These are phyloP conservation scores for Heliconius cydno DNA, from an alignment of 2,888 invertebrate genomes.

Conservation along the genomic window DNA sequence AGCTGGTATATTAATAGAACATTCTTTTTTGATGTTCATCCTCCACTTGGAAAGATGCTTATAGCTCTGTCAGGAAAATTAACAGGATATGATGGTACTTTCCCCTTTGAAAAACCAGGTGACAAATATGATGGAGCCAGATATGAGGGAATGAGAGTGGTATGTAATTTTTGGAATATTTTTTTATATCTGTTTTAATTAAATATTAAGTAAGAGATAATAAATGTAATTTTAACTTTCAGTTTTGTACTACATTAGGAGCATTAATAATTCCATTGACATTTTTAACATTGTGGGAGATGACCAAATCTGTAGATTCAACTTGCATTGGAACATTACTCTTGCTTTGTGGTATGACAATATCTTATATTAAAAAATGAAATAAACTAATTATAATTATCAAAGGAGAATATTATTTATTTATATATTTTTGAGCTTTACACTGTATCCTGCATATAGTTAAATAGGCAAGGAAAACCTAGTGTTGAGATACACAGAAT, in stretches of 20 bases:
- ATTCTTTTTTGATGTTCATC: constrained; percentile 99
- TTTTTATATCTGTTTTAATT: background rate
- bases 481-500: background rate
- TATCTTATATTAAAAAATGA: background rate
- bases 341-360: constrained; percentile 90
- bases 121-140: constrained; percentile 95
- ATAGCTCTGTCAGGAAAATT: constrained; percentile 95
- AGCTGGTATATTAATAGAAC: constrained; percentile 99
- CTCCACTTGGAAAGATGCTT: constrained; percentile 98
- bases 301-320: constrained; percentile 92
- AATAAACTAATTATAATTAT: no score
- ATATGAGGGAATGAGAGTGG: constrained; percentile 96
- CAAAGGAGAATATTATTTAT: no score
- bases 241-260: constrained; percentile 96
- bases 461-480: background rate
- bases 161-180: constrained; percentile 73
- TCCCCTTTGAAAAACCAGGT: constrained; percentile 97
- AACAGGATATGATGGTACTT: constrained; percentile 96
- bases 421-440: no score
- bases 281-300: constrained; percentile 94
- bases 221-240: constrained; percentile 48
- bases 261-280: constrained; percentile 93
- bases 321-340: constrained; percentile 90
- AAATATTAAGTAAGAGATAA: background rate
- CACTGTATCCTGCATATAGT: no score